These are phyloP conservation scores for Podarcis siculus DNA, from an alignment of 2,797 vertebrate species.

Conservation along the genomic window DNA sequence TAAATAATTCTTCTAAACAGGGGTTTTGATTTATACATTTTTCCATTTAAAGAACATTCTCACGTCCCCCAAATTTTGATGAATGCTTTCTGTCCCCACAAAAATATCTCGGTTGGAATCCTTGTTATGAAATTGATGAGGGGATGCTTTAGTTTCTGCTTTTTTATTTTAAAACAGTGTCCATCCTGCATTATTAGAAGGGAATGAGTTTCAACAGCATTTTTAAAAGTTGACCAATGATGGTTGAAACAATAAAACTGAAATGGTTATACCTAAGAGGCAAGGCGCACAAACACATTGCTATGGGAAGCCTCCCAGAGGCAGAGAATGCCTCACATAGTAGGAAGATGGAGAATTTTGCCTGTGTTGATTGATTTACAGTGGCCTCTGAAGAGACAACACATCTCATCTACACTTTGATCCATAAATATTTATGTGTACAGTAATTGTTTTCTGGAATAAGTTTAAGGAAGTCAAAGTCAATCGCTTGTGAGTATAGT, in stretches of 20 bases:
- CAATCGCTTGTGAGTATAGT: not conserved
- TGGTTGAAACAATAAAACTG: conserved; percentile 43
- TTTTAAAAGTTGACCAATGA: conserved; percentile 36
- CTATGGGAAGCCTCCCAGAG: conserved; percentile 12
- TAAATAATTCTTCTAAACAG: conserved; percentile 55
- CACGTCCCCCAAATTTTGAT: conserved; percentile 44
- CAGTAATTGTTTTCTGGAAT: conserved; percentile 67
- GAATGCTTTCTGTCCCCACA: conserved; percentile 31
- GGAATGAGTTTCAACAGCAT: conserved; percentile 62
- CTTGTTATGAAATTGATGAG: conserved; percentile 57
- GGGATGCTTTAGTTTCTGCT: conserved; percentile 70
- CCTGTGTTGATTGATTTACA: conserved; percentile 34
- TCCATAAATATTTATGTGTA: conserved; percentile 74
- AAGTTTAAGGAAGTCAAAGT: conserved; percentile 57
- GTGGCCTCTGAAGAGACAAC: conserved; percentile 67
- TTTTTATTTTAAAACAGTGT: conserved; percentile 22
- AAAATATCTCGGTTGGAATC: conserved; percentile 33
- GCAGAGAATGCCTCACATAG: not conserved
- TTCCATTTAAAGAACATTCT: conserved; percentile 24
- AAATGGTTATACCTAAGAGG: conserved; percentile 41
- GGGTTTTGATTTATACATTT: conserved; percentile 53
- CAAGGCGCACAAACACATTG: conserved; percentile 29
- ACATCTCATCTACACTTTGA: conserved; percentile 67
- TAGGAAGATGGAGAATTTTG: conserved; percentile 32
- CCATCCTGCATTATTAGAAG: conserved; percentile 63